phyloP scores from a whole-genome alignment of 2,113 vertebrate species.

The Tetraodon nigroviridis region DNA sequence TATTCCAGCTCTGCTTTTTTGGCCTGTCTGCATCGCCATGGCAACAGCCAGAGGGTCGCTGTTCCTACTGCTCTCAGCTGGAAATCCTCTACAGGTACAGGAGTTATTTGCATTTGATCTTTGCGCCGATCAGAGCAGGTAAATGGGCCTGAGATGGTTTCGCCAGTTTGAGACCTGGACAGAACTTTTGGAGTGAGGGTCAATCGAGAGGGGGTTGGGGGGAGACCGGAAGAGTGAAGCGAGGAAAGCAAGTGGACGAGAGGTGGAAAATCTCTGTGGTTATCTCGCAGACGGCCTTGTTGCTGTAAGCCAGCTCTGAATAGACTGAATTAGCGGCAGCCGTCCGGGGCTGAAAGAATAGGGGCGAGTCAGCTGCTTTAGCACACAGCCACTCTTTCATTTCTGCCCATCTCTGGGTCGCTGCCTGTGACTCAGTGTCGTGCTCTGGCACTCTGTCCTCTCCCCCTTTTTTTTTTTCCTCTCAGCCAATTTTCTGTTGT shows the following conservation, averaged over 20 bases:
- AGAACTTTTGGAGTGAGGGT: not conserved
- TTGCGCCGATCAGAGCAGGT: too few species aligned
- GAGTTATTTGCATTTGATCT: too few species aligned
- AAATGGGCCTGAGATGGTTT: not conserved
- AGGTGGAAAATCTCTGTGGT: conserved; percentile 5
- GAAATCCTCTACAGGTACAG: too few species aligned
- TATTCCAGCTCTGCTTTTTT: conserved; percentile 52
- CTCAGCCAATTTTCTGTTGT: not conserved
- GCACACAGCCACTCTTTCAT: conserved; percentile 62
- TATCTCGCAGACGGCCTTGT: conserved; percentile 58
- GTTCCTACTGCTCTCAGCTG: conserved; percentile 30
- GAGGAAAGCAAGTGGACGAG: conserved; percentile 3
- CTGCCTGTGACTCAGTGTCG: conserved; percentile 1
- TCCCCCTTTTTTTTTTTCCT: not conserved
- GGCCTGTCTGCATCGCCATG: conserved; percentile 61
- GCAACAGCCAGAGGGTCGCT: conserved; percentile 57
- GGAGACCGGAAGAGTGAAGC: not conserved
- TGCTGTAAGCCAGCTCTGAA: conserved; percentile 67
- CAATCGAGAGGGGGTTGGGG: not conserved
- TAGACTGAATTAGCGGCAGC: conserved; percentile 64
- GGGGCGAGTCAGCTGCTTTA: conserved; percentile 72
- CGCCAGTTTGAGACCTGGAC: too few species aligned
- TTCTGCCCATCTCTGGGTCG: conserved; percentile 28
- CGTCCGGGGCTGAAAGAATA: conserved; percentile 62
- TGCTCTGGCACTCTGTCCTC: not conserved